These are phyloP conservation scores for Lutjanus argentimaculatus DNA, from an alignment of 2,797 vertebrate species.

Conservation along the genomic window DNA sequence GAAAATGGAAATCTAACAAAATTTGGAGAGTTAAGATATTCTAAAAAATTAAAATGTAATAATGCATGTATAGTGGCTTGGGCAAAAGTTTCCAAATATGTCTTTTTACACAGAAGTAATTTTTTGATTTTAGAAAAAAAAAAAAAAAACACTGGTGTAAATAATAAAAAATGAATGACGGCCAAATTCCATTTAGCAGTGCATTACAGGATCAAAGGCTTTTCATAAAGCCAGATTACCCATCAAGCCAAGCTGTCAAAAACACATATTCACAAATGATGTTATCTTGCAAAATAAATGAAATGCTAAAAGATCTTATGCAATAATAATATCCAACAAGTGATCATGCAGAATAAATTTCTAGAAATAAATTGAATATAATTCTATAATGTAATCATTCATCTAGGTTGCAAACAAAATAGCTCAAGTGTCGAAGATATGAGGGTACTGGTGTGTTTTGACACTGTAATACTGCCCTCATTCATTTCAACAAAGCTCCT, in stretches of 20 bases:
- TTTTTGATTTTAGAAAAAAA: neutral
- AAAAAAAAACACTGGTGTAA: neutral
- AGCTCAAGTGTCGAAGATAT: neutral
- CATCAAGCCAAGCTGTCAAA: neutral
- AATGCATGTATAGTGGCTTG: neutral
- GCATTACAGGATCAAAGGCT: neutral
- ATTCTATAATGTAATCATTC: neutral
- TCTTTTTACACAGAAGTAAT: neutral
- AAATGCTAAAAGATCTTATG: neutral
- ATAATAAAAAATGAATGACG: neutral
- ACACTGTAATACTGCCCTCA: constrained; percentile 13
- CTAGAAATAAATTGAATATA: neutral
- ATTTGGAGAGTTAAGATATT: no score
- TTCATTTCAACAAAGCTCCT: constrained; percentile 42
- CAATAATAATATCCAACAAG: neutral
- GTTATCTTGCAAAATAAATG: neutral
- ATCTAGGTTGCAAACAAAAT: neutral
- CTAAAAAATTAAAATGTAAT: no score
- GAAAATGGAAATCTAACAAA: no score
- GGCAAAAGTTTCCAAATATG: neutral
- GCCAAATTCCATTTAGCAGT: neutral
- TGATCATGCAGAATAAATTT: neutral
- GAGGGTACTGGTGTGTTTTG: neutral
- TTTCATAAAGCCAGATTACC: neutral
- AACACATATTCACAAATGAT: neutral